Conservation (phyloP, 2,888 invertebrate species). For the Tryphoninae sp. region DNA sequence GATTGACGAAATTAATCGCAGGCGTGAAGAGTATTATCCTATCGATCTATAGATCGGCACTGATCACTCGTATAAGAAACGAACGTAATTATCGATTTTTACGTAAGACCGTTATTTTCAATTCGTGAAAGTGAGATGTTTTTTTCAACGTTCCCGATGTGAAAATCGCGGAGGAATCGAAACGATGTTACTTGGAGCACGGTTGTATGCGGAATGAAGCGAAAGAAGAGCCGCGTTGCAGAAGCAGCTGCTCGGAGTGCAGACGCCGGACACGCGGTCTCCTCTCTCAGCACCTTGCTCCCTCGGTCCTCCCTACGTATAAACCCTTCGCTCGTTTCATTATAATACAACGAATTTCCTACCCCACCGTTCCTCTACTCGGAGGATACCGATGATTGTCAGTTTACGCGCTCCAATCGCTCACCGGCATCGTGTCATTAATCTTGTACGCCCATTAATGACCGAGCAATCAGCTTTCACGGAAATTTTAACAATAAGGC, state of each 20-base stretch:
- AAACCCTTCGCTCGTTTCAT: constrained; percentile 32
- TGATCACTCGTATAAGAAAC: constrained; percentile 42
- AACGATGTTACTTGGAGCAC: constrained; percentile 69
- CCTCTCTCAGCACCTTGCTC: constrained; percentile 60
- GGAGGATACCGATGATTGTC: constrained; percentile 32
- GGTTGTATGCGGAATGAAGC: constrained; percentile 74
- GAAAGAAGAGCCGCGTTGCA: constrained; percentile 69
- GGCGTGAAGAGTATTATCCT: constrained; percentile 58
- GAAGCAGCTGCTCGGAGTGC: constrained; percentile 67
- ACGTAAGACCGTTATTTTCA: background rate
- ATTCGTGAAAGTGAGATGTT: background rate
- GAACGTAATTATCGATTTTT: no score
- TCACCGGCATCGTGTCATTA: constrained; percentile 42
- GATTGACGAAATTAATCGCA: constrained; percentile 6
- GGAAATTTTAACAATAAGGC: background rate
- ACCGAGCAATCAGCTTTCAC: constrained; percentile 13
- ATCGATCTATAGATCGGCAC: constrained; percentile 50
- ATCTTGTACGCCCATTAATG: constrained; percentile 36
- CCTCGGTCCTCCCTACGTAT: constrained; percentile 41
- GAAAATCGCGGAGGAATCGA: constrained; percentile 21
- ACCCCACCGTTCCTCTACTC: constrained; percentile 14
- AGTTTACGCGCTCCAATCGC: constrained; percentile 23
- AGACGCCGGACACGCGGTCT: constrained; percentile 71
- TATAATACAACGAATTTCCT: constrained; percentile 27
- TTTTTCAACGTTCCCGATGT: background rate